These are phyloP conservation scores for Campaea margaritaria DNA, from an alignment of 2,888 invertebrate species.

Conservation along the genomic window DNA sequence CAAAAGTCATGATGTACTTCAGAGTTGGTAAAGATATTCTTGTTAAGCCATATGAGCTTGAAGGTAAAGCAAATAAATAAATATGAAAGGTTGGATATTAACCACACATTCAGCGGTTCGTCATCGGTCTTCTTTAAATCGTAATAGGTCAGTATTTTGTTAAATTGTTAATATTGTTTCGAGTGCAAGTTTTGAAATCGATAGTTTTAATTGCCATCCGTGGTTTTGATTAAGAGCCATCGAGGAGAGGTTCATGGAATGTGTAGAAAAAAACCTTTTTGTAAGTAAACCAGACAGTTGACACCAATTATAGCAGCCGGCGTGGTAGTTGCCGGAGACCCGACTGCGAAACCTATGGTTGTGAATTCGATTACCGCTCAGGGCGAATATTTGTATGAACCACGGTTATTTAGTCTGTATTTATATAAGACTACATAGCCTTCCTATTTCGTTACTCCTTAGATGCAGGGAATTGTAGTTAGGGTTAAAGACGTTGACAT, in stretches of 20 bases:
- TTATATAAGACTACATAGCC: too few species aligned
- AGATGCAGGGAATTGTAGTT: too few species aligned
- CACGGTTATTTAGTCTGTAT: too few species aligned
- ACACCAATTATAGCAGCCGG: too few species aligned
- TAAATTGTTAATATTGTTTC: constrained; percentile 55
- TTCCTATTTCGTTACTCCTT: too few species aligned
- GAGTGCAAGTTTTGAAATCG: constrained; percentile 42
- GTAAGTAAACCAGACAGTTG: neutral
- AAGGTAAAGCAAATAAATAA: constrained; percentile 45
- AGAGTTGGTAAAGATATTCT: neutral
- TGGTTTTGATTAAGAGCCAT: constrained; percentile 24
- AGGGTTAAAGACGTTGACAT: too few species aligned
- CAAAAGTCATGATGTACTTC: constrained; percentile 7
- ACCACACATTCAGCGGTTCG: constrained; percentile 44
- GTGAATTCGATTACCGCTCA: too few species aligned
- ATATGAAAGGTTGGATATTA: constrained; percentile 51
- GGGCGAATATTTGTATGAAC: too few species aligned
- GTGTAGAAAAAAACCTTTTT: neutral
- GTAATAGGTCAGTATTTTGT: constrained; percentile 47
- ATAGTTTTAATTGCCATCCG: too few species aligned
- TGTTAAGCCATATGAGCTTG: constrained; percentile 33
- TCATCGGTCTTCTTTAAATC: constrained; percentile 44
- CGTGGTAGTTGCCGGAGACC: too few species aligned
- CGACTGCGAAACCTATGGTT: too few species aligned
- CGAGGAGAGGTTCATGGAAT: neutral